Conservation (phyloP, 1,140 invertebrate species). For the Drosophila rhopaloa region DNA sequence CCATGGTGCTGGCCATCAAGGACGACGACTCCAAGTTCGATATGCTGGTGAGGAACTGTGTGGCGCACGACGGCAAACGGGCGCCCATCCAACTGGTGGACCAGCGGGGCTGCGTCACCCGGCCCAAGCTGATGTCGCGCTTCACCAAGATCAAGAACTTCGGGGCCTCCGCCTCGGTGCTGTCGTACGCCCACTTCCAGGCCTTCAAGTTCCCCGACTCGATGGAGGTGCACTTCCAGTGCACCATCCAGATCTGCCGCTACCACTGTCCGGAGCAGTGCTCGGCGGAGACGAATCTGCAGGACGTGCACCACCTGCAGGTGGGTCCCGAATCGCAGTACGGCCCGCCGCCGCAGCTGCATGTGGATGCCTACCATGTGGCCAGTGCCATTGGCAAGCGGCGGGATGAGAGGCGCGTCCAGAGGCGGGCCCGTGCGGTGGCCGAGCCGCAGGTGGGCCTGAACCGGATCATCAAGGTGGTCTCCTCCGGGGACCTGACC, state of each 20-base stretch:
- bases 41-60: conserved; percentile 97
- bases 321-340: conserved; percentile 88
- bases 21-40: conserved; percentile 98
- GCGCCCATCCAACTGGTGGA: conserved; percentile 98
- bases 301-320: conserved; percentile 86
- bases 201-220: conserved; percentile 98
- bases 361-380: conserved; percentile 87
- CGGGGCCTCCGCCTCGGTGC: conserved; percentile 94
- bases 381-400: conserved; percentile 86
- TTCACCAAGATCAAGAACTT: conserved; percentile 98
- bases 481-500: conserved; percentile 93
- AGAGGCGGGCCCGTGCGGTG: conserved; percentile 87
- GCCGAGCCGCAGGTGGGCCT: conserved; percentile 90
- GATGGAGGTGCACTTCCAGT: conserved; percentile 98
- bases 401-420: conserved; percentile 90
- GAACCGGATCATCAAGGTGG: conserved; percentile 92
- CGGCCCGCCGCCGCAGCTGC: conserved; percentile 87
- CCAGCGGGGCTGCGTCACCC: conserved; percentile 95
- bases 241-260: conserved; percentile 97
- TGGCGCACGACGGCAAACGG: conserved; percentile 96
- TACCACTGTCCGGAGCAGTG: conserved; percentile 97
- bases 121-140: conserved; percentile 96
- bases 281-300: conserved; percentile 86
- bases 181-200: conserved; percentile 97
- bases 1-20: conserved; percentile 98